These are phyloP conservation scores for Luscinia megarhynchos DNA, from an alignment of 2,797 vertebrate genomes.

Conservation along the genomic window DNA sequence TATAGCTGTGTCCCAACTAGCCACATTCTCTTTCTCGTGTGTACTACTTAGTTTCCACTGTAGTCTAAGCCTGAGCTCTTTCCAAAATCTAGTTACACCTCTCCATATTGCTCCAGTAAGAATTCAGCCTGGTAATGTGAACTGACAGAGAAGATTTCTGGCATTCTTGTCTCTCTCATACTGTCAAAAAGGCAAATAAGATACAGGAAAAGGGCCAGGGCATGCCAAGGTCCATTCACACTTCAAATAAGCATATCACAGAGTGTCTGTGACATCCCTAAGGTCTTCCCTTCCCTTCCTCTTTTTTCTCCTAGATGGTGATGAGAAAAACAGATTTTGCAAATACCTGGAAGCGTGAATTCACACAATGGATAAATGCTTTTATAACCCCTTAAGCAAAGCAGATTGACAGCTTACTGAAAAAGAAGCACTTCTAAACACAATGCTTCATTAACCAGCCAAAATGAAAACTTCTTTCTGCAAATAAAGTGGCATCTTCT, in stretches of 20 bases:
- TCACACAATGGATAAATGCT: constrained; percentile 2
- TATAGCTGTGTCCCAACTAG: background rate
- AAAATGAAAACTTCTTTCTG: background rate
- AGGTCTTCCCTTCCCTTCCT: background rate
- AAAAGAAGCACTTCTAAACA: constrained; percentile 11
- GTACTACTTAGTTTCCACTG: background rate
- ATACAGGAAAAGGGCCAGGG: background rate
- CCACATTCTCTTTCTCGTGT: background rate
- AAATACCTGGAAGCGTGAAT: background rate
- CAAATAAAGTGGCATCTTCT: background rate
- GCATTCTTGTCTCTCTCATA: background rate
- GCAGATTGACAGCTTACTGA: constrained; percentile 17
- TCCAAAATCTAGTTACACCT: background rate
- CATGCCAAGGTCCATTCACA: constrained; percentile 8
- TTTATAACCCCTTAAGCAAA: constrained; percentile 39
- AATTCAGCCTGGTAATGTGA: background rate
- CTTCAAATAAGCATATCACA: background rate
- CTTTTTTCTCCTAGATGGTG: background rate
- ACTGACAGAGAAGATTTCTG: background rate
- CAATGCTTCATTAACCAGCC: constrained; percentile 44
- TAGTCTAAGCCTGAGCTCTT: background rate
- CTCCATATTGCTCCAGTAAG: background rate
- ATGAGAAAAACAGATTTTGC: constrained; percentile 26
- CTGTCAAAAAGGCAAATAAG: constrained; percentile 19
- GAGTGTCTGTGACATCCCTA: background rate